Conservation (phyloP, 2,888 invertebrate species). For the Tipula unca region DNA sequence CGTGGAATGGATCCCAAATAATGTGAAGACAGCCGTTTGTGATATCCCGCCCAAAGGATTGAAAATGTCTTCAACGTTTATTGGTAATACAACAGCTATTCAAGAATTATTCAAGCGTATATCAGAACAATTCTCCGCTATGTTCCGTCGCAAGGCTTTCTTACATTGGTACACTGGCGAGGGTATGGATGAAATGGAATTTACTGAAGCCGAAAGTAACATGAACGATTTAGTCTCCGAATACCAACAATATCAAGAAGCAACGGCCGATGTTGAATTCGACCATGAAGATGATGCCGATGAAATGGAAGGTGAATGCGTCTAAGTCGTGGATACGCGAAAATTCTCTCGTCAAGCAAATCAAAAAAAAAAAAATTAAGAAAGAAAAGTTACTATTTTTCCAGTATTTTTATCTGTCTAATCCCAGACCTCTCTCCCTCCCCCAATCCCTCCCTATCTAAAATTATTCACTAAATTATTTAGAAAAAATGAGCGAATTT, state of each 20-base stretch:
- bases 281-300: slow-evolving; percentile 71
- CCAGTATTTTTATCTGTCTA: background rate
- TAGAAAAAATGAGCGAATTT: background rate
- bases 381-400: background rate
- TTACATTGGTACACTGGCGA: slow-evolving; percentile 84
- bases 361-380: background rate
- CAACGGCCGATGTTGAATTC: slow-evolving; percentile 78
- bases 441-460: background rate
- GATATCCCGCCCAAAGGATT: slow-evolving; percentile 70
- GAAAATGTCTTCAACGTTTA: slow-evolving; percentile 72
- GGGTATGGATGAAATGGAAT: slow-evolving; percentile 97
- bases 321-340: slow-evolving; percentile 31
- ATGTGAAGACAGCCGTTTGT: slow-evolving; percentile 72
- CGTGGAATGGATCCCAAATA: slow-evolving; percentile 71
- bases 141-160: slow-evolving; percentile 71
- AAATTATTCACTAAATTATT: slow-evolving; percentile 4
- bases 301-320: slow-evolving; percentile 48
- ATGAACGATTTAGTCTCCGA: slow-evolving; percentile 86
- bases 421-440: no score
- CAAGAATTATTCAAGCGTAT: slow-evolving; percentile 67
- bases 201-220: slow-evolving; percentile 92
- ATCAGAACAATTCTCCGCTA: slow-evolving; percentile 66
- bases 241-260: slow-evolving; percentile 91
- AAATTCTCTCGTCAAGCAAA: background rate
- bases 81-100: slow-evolving; percentile 67